phyloP scores from a whole-genome alignment of 1,140 invertebrate species.

The Stenopsyche tienmushanensis region DNA sequence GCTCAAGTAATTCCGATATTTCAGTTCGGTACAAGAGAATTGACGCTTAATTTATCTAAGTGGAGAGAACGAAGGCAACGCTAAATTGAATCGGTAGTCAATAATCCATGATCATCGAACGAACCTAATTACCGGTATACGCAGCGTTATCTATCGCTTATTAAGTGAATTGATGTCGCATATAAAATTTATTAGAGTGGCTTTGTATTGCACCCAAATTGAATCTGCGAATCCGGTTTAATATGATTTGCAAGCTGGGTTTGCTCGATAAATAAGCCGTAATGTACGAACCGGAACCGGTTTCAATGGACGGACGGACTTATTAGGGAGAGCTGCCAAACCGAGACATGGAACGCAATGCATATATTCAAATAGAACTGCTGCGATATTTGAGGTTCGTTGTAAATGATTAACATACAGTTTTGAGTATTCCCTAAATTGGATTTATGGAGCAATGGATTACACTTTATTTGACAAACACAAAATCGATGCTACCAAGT shows the following conservation, averaged over 20 bases:
- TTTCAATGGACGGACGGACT: constrained; percentile 8
- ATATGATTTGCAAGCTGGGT: constrained; percentile 15
- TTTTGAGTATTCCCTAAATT: too few species aligned
- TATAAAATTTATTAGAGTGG: constrained; percentile 10
- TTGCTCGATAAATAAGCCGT: constrained; percentile 9
- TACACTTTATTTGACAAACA: too few species aligned
- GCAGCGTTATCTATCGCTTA: background rate
- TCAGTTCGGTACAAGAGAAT: too few species aligned
- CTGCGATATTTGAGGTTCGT: too few species aligned
- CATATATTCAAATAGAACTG: too few species aligned
- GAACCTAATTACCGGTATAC: constrained; percentile 1
- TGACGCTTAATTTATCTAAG: too few species aligned
- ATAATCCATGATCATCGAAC: background rate
- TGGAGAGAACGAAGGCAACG: too few species aligned
- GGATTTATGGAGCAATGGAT: too few species aligned
- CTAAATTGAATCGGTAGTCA: constrained; percentile 5
- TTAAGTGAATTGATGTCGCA: background rate
- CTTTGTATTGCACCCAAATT: constrained; percentile 11
- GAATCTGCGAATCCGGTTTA: constrained; percentile 15
- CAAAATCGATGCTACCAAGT: too few species aligned
- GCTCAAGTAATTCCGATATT: too few species aligned
- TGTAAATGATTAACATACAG: too few species aligned
- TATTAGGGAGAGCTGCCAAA: background rate
- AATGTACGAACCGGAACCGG: constrained; percentile 5
- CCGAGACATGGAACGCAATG: background rate